Evolutionary conservation across 53 echinoderm and acorn worm species (phyloP).

Genomic region (Henricia sp.): DNA sequence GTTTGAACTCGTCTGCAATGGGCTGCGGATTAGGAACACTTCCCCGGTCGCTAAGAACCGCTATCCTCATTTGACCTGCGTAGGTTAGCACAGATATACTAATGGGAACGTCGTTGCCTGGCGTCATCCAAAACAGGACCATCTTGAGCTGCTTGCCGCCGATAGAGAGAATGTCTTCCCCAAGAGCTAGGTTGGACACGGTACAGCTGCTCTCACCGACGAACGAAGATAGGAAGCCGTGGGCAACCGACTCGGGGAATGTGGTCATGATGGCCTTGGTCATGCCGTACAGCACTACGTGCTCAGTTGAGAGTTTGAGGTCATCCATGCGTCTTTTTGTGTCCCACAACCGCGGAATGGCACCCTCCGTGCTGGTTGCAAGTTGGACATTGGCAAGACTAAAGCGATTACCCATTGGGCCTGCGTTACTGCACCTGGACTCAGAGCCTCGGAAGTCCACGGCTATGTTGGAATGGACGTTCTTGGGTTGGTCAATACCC

Average conservation of each 20-base stretch:
- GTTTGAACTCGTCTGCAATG: slow-evolving; percentile 58
- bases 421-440: slow-evolving; percentile 1
- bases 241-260: slow-evolving; percentile 61
- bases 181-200: slow-evolving; percentile 57
- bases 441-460: slow-evolving; percentile 61
- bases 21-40: slow-evolving; percentile 62
- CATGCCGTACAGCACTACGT: slow-evolving; percentile 59
- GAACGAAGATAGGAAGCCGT: slow-evolving; percentile 45
- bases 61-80: slow-evolving; percentile 67
- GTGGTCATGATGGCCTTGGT: slow-evolving; percentile 47
- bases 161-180: slow-evolving; percentile 42
- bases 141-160: slow-evolving; percentile 63
- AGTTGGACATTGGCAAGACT: slow-evolving; percentile 39
- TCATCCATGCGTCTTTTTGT: slow-evolving; percentile 61
- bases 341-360: slow-evolving; percentile 73
- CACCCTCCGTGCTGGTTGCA: slow-evolving; percentile 69
- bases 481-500: slow-evolving; percentile 44
- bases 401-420: slow-evolving; percentile 60
- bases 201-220: slow-evolving; percentile 53
- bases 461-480: slow-evolving; percentile 45
- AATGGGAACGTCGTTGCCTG: slow-evolving; percentile 64
- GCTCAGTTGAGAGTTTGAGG: slow-evolving; percentile 67
- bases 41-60: slow-evolving; percentile 58
- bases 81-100: slow-evolving; percentile 70
- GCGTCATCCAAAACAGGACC: slow-evolving; percentile 67